A percentile compares a stretch with the other conserved stretches of the same genome.
These are phyloP conservation scores for Leptoclinus maculatus DNA, from an alignment of 2,797 vertebrate genomes.

Conservation along the genomic window DNA sequence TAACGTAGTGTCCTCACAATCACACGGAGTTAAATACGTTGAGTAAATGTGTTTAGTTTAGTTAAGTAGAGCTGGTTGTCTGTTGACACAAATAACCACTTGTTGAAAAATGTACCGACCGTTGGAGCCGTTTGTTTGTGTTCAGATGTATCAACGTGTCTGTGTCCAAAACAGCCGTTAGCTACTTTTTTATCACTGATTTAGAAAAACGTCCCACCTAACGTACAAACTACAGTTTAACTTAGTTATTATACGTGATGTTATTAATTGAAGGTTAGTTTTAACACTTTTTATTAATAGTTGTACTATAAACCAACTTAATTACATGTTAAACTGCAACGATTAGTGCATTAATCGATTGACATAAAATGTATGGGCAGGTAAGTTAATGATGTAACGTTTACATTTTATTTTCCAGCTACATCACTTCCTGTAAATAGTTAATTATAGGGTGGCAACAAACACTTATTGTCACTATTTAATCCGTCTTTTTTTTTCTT, in stretches of 20 bases:
- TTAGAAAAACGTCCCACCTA: no score
- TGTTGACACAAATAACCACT: slow-evolving; percentile 13
- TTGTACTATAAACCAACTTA: background rate
- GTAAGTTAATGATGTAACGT: background rate
- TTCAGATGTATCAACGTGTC: background rate
- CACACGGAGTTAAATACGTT: background rate
- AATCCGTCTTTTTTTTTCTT: background rate
- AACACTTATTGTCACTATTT: background rate
- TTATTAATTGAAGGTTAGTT: rapidly evolving
- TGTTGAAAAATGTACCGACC: slow-evolving; percentile 34
- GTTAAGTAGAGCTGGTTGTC: background rate
- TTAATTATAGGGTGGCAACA: background rate
- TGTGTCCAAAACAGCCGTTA: background rate
- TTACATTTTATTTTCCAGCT: background rate
- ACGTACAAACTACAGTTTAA: background rate
- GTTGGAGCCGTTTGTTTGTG: background rate
- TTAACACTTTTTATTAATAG: background rate
- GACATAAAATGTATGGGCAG: background rate
- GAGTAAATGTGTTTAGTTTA: background rate
- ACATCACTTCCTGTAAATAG: background rate
- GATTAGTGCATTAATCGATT: background rate
- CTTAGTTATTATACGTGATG: background rate
- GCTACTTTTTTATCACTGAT: background rate
- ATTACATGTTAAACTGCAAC: background rate
- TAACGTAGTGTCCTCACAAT: background rate